Evolutionary conservation across 2,888 invertebrate genomes (phyloP).

Genomic region (Drosophila anceps): DNA sequence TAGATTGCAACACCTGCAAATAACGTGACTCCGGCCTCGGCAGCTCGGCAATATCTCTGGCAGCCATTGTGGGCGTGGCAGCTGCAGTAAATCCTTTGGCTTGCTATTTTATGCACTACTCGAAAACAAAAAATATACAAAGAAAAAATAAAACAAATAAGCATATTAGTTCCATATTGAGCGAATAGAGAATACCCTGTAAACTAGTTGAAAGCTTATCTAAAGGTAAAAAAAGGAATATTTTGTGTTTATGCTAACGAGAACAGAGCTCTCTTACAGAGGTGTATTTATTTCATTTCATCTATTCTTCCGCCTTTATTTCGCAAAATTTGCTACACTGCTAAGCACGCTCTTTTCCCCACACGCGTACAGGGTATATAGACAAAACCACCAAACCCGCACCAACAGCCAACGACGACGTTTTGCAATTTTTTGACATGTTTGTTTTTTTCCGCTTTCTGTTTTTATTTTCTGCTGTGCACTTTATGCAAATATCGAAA

Average conservation of each 20-base stretch:
- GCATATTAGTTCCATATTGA: slow-evolving; percentile 1
- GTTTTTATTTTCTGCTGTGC: not conserved
- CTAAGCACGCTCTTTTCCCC: not conserved
- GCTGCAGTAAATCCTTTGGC: slow-evolving; percentile 72
- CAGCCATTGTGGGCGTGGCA: slow-evolving; percentile 58
- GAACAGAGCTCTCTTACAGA: no score
- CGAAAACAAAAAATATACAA: not conserved
- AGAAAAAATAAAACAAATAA: slow-evolving; percentile 19
- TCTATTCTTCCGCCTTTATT: not conserved
- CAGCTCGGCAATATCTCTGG: slow-evolving; percentile 49
- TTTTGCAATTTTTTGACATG: slow-evolving; percentile 68
- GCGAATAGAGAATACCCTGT: not conserved
- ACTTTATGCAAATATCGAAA: slow-evolving; percentile 76
- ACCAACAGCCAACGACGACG: slow-evolving; percentile 7
- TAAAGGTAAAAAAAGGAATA: not conserved
- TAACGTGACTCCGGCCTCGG: slow-evolving; percentile 78
- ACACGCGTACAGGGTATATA: not conserved
- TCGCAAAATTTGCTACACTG: not conserved
- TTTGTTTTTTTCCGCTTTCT: slow-evolving; percentile 54
- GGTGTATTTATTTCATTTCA: not conserved
- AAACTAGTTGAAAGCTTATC: not conserved
- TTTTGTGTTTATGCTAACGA: not conserved
- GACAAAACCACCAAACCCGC: slow-evolving; percentile 24
- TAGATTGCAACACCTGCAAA: slow-evolving; percentile 83
- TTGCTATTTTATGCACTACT: slow-evolving; percentile 70